Percentiles rank a stretch among this genome's conserved stretches.
phyloP scores from a whole-genome alignment of 2,888 invertebrate species.

The Lochmaea capreae region DNA sequence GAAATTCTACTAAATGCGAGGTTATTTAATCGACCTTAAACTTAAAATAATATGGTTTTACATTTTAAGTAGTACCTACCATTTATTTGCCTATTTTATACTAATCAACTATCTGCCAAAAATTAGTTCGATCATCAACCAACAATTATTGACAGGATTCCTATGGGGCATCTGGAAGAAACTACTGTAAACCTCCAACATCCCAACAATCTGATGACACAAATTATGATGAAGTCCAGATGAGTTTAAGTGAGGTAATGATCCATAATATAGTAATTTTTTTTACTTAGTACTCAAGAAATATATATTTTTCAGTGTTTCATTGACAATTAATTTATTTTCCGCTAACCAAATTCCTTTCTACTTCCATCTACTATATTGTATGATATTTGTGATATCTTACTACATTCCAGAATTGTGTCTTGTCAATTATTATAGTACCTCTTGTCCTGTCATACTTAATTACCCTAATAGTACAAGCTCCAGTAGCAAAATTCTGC shows the following conservation, averaged over 20 bases:
- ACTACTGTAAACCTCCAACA: slow-evolving; percentile 49
- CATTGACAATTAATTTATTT: neutral
- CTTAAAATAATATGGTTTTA: neutral
- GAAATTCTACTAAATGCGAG: too few species aligned
- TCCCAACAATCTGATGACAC: slow-evolving; percentile 68
- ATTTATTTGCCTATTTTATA: slow-evolving; percentile 24
- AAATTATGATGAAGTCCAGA: slow-evolving; percentile 81
- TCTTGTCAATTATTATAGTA: too few species aligned
- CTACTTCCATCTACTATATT: neutral
- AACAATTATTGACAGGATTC: slow-evolving; percentile 58
- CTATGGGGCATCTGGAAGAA: slow-evolving; percentile 34
- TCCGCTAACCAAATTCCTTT: neutral
- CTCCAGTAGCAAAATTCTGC: too few species aligned
- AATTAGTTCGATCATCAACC: slow-evolving; percentile 56
- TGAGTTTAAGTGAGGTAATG: slow-evolving; percentile 79
- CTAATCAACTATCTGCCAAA: slow-evolving; percentile 53
- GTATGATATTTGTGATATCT: too few species aligned
- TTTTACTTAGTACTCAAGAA: neutral
- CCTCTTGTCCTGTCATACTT: too few species aligned
- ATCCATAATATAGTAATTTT: neutral
- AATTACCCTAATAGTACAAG: too few species aligned
- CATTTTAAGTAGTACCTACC: neutral
- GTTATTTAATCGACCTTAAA: neutral
- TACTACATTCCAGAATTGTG: too few species aligned
- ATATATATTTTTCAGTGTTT: neutral